phyloP scores from a whole-genome alignment of 2,888 invertebrate species.

The Cyclophora albipunctata region DNA sequence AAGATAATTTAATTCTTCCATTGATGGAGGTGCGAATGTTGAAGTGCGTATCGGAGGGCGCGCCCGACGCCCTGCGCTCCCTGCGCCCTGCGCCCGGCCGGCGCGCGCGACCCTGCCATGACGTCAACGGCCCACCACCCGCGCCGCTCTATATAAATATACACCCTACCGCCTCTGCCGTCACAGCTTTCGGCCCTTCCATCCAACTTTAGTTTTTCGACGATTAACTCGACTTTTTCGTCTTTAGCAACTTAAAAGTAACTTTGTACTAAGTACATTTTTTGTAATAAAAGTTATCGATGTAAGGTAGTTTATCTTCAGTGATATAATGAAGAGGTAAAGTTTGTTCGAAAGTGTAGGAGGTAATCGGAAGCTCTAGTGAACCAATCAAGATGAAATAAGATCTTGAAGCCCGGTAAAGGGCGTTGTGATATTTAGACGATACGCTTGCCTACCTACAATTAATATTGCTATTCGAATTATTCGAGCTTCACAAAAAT shows the following conservation, averaged over 20 bases:
- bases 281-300: too few species aligned
- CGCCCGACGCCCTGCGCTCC: constrained; percentile 24
- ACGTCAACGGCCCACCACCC: constrained; percentile 70
- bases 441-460: too few species aligned
- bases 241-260: constrained; percentile 2
- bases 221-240: constrained; percentile 11
- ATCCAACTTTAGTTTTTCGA: constrained; percentile 29
- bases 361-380: too few species aligned
- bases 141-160: constrained; percentile 54
- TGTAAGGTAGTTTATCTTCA: too few species aligned
- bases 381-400: too few species aligned
- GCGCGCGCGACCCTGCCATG: constrained; percentile 43
- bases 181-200: constrained; percentile 64
- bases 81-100: constrained; percentile 22
- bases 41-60: constrained; percentile 69
- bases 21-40: constrained; percentile 72
- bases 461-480: too few species aligned
- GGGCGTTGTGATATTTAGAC: too few species aligned
- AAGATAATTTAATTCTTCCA: constrained; percentile 67
- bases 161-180: constrained; percentile 50
- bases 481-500: too few species aligned
- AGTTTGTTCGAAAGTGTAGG: too few species aligned
- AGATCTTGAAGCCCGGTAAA: too few species aligned
- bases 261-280: too few species aligned
- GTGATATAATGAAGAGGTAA: too few species aligned